Percentiles rank a stretch among this genome's conserved stretches.
phyloP scores from a whole-genome alignment of 2,888 invertebrate species.

The Suillia variegata region DNA sequence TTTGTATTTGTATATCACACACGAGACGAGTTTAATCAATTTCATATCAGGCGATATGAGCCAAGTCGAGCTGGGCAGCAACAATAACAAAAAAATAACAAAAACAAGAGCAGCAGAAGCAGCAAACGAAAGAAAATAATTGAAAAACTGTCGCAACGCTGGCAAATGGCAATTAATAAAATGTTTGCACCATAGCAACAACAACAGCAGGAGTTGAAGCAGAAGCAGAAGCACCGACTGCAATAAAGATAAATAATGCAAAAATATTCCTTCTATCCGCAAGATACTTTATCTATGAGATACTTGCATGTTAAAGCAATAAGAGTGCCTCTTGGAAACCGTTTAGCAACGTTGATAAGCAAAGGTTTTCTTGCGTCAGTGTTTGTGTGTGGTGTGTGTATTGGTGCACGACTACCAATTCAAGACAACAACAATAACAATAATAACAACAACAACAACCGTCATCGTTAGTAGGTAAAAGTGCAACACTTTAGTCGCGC shows the following conservation, averaged over 20 bases:
- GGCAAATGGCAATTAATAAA: slow-evolving; percentile 22
- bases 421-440: background rate
- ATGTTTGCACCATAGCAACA: slow-evolving; percentile 1
- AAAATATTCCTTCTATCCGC: background rate
- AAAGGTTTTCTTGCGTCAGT: slow-evolving; percentile 1
- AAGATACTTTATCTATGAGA: no score
- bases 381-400: slow-evolving; percentile 25
- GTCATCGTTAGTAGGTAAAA: no score
- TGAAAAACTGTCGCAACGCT: slow-evolving; percentile 16
- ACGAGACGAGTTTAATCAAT: no score
- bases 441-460: no score
- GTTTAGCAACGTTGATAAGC: background rate
- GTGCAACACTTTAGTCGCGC: background rate
- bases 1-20: no score
- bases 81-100: background rate
- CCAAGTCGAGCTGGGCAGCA: no score
- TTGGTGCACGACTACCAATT: slow-evolving; percentile 11
- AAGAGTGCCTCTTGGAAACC: no score
- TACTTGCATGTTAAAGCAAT: no score
- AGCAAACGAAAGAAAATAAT: background rate
- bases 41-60: no score
- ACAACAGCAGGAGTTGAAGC: background rate
- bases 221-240: background rate
- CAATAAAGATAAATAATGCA: background rate
- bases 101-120: background rate